Evolutionary conservation across 1,140 invertebrate genomes (phyloP), one percentile per base, ranked within the genome.

Genomic region (Triops cancriformis): DNA sequence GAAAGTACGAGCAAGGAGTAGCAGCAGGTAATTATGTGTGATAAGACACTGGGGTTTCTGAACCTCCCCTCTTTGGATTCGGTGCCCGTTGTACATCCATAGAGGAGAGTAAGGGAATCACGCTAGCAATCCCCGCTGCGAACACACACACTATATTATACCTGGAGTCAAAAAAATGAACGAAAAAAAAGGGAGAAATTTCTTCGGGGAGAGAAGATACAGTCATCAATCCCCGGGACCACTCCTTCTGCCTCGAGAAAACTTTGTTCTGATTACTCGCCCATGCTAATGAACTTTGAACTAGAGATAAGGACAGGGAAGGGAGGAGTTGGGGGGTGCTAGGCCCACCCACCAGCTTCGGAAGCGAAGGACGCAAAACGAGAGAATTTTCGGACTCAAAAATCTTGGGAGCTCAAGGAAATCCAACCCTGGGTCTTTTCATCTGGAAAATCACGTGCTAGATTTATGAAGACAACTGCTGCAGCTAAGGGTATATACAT

Each of bases 381-480:
- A 23, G 51, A 64, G 51, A 18, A 64, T 23, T 64, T n/a, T 18
- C 23, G 18, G 31, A 64, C 9, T 14, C 14, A 6, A 2, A 23
- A 23, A 23, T 64, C 51, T 64, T 37, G 31, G 2, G 31, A 18
- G 14, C 10, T 64, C 51, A 0, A 0, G 51, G 51, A 64, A 64
- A 18, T 64, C 23, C 23, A 64, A 64, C 6, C 51, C 23, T 14
- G 3, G 0, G 51, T 64, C 51, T 64, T 64, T 64, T 64, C 51
- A 64, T 64, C 51, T 64, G 51, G 51, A 64, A 64, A 64, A 64
- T 64, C 51, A 64, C 51, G 51, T 23, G 51, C 51, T 64, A 64
- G 51, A 64, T 64, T 64, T 64, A 64, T 64, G 51, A 64, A 64
- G 51, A 64, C 51, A 64, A 64, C 51, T 64, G 51, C 51, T 64